Base-by-base conservation (phyloP, 1,140 invertebrate species). In the Leptopilina clavipes region DNA sequence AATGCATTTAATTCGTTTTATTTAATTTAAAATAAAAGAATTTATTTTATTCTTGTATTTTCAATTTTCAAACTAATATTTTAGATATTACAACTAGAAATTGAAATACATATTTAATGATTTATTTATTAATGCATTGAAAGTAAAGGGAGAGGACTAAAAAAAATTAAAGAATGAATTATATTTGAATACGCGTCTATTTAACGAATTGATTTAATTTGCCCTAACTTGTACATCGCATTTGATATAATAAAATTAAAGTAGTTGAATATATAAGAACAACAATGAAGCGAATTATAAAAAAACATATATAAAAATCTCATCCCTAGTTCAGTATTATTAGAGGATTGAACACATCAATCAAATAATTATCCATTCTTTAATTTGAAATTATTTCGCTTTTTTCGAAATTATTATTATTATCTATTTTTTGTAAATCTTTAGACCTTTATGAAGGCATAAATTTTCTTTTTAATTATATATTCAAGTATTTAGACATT, bases 201-300 rank as follows among this genome's bases (percentile, higher is more conserved):
- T 31, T 31, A 31, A 31, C 8, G 43, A 44, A 9, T 44, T 44
- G 8, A 56, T 19, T 56, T 22, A 56, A 56, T 56, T 22, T 56
- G 17, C 9, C 7, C 7, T 10, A 19, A 19, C 17, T n/a, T n/a
- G n/a, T n/a, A n/a, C n/a, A n/a, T n/a, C n/a, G 52, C 6, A 18
- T 18, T 56, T 56, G n/a, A 56, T 56, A 56, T n/a, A 31, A 56
- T 56, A 56, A 19, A 56, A 19, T 56, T 19, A 6, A 56, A 56
- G 9, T 19, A 56, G 17, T 19, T 11, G 17, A 56, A 19, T 19
- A 9, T 19, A 18, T 18, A 3, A 6, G 10, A 9, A 56, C 11
- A 44, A 44, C 43, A 44, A 44, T 44, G 43, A 56, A 19, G 19
- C 3, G 52, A 56, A 56, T 56, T 56, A 56, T 19, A 8, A 22